Percentiles rank a stretch among this genome's conserved stretches.
These are phyloP conservation scores for Berghia stephanieae DNA, from an alignment of 1,140 invertebrate species.

Conservation along the genomic window DNA sequence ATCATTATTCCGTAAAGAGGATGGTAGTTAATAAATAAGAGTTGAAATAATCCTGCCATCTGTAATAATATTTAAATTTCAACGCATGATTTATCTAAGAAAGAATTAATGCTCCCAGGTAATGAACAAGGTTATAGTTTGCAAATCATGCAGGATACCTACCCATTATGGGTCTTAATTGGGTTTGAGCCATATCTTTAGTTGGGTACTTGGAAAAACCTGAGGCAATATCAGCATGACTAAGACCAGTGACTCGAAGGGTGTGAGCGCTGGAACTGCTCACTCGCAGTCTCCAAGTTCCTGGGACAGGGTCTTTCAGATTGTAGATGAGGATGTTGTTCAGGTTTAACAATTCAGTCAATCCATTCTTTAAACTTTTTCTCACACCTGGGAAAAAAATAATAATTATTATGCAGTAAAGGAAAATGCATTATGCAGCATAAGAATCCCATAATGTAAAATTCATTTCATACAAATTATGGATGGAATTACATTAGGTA, in stretches of 20 bases:
- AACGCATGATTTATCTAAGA: neutral
- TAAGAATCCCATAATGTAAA: neutral
- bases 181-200: slow-evolving; percentile 69
- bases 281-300: slow-evolving; percentile 73
- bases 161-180: slow-evolving; percentile 74
- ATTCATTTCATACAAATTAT: neutral
- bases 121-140: neutral
- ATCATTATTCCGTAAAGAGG: no score
- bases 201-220: slow-evolving; percentile 75
- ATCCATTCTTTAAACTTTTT: slow-evolving; percentile 60
- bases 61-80: neutral
- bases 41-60: no score
- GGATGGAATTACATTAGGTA: no score
- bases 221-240: slow-evolving; percentile 73
- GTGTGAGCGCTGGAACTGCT: slow-evolving; percentile 74
- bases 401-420: neutral
- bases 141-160: slow-evolving; percentile 24
- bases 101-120: neutral
- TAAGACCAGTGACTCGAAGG: slow-evolving; percentile 75
- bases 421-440: neutral
- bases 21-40: no score
- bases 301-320: slow-evolving; percentile 74
- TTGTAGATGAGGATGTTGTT: slow-evolving; percentile 74
- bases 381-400: slow-evolving; percentile 39
- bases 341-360: slow-evolving; percentile 72